A percentile compares a stretch with the other conserved stretches of the same genome.
Conservation (phyloP, 2,888 invertebrate species). For the Eristalis intricaria region DNA sequence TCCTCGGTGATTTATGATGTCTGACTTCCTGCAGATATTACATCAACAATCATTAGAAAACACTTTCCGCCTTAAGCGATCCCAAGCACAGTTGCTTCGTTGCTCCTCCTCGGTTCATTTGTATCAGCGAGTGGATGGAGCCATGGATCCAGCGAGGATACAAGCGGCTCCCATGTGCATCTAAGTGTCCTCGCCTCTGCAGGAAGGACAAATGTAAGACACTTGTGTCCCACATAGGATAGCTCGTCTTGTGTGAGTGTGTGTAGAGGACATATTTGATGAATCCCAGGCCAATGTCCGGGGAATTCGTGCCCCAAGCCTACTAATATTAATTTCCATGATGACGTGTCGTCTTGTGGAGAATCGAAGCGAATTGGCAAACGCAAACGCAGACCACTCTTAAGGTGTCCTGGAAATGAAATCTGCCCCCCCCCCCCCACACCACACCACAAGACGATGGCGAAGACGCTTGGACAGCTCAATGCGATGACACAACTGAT, state of each 20-base stretch:
- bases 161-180: background rate
- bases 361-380: background rate
- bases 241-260: background rate
- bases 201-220: background rate
- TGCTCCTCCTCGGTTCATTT: background rate
- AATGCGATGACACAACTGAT: conserved; percentile 33
- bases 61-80: conserved; percentile 41
- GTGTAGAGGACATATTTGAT: background rate
- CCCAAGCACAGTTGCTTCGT: background rate
- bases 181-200: background rate
- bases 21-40: conserved; percentile 54
- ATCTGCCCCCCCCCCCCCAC: background rate
- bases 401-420: conserved; percentile 3
- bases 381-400: background rate
- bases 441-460: background rate
- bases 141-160: background rate
- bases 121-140: background rate
- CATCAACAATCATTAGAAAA: conserved; percentile 48
- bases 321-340: conserved; percentile 6
- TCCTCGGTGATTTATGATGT: conserved; percentile 55
- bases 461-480: background rate
- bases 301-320: background rate
- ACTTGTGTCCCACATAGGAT: background rate
- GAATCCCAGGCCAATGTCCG: background rate
- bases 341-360: conserved; percentile 14